Evolutionary conservation across 2,113 vertebrate species (phyloP).

Genomic region (Orcinus orca): DNA sequence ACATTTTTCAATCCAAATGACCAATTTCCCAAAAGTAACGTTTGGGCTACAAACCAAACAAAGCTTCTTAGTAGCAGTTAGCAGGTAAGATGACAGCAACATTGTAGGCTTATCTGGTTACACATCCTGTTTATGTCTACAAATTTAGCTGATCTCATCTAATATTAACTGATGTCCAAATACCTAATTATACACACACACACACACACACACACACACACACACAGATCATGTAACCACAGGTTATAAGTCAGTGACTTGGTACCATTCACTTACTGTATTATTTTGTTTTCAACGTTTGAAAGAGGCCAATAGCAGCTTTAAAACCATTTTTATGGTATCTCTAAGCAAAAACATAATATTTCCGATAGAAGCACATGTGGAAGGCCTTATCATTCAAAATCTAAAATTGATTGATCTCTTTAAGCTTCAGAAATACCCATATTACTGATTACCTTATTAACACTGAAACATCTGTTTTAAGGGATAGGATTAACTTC

Average conservation of each 20-base stretch:
- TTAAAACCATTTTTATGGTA: not conserved
- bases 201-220: too few relatives aligned
- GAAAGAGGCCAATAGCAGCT: not conserved
- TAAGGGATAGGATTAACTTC: not conserved
- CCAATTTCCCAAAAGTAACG: constrained; percentile 27
- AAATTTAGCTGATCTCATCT: constrained; percentile 4
- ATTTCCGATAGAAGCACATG: not conserved
- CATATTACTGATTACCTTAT: not conserved
- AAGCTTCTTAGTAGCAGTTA: not conserved
- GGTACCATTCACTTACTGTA: not conserved
- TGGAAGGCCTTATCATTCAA: not conserved
- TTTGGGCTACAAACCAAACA: constrained; percentile 28
- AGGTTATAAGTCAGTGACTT: not conserved
- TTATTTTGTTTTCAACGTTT: not conserved
- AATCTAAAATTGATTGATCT: not conserved
- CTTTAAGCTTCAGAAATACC: not conserved
- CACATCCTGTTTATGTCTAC: not conserved
- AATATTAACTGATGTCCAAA: constrained; percentile 23
- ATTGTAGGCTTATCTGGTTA: not conserved
- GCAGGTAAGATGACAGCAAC: not conserved
- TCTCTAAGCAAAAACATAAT: not conserved
- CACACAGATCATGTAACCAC: not conserved
- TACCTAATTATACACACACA: not conserved
- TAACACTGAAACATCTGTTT: not conserved
- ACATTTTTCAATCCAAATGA: not conserved